Base-by-base conservation (phyloP, 2,888 invertebrate species). In the Nudaria mundana region DNA sequence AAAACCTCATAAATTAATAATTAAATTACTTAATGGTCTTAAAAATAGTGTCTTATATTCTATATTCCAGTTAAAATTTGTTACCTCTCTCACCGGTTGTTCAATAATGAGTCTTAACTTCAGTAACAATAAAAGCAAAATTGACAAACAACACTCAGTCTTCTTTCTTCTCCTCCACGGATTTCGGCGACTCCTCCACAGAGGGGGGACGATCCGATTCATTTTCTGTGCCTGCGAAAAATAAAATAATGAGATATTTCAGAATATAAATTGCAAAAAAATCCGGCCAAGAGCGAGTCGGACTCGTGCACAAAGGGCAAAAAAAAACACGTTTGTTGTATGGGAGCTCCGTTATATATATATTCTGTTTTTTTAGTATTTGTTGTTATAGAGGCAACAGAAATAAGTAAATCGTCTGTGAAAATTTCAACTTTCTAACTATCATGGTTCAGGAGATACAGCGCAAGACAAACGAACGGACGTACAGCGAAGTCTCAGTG, bases 101-200 rank as follows among this genome's bases (percentile, higher is more conserved):
- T 39, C 29, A 7, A 39, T 20, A 44, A 23, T 34, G 40, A 31
- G 30, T 40, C 40, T 39, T 40, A 16, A 11, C n/a, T 15, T 3
- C 26, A 34, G 38, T 44, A 14, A 41, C 32, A 37, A 47, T 44
- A 48, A 52, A 56, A 41, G 43, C 26, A 48, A 47, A 49, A 43
- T 7, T 45, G 50, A 40, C 44, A 40, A 54, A 31, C 25, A 33
- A 42, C 32, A 28, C 32, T 88, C 87, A 88, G 86, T 88, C 87
- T 87, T 86, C 68, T 81, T 86, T 88, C 52, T 85, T 87, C 30
- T 81, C 79, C 14, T 45, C 45, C 15, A 60, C 52, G 58, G 83
- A 70, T 71, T 85, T 86, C 68, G 69, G 62, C 34, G 60, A 46
- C 52, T 48, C 74, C 58, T 81, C 80, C 18, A 37, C 50, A 0